Evolutionary conservation across 2,888 invertebrate species (phyloP).

Genomic region (Scaptomyza flava): DNA sequence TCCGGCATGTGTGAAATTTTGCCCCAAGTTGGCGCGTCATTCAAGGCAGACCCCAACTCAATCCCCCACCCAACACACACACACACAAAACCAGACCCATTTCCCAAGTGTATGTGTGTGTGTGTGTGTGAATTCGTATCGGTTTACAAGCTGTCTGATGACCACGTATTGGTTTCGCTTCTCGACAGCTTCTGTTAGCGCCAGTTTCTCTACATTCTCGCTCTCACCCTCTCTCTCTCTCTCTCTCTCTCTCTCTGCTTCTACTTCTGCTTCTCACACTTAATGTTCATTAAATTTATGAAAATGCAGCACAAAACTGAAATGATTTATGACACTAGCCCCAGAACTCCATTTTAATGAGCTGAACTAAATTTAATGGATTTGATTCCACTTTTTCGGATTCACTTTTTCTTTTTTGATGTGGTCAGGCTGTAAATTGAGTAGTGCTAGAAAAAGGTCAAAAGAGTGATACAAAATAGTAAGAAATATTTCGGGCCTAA

Average conservation of each 20-base stretch:
- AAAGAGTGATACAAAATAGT: too few species aligned
- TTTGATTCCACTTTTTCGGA: constrained; percentile 16
- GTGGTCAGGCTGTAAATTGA: not conserved
- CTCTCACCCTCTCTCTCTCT: not conserved
- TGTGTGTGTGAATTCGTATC: constrained; percentile 48
- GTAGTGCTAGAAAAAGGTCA: not conserved
- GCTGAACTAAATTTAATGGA: constrained; percentile 59
- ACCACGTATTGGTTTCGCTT: constrained; percentile 57
- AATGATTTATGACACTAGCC: constrained; percentile 60
- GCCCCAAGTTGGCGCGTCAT: constrained; percentile 49
- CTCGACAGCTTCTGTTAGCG: constrained; percentile 31
- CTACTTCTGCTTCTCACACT: constrained; percentile 37
- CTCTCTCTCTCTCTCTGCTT: not conserved
- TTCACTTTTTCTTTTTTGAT: not conserved
- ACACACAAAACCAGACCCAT: constrained; percentile 1
- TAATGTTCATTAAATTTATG: constrained; percentile 71
- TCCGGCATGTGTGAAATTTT: constrained; percentile 46
- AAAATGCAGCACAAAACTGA: constrained; percentile 51
- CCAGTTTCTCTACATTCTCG: not conserved
- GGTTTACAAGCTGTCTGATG: constrained; percentile 70
- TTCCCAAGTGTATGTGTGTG: constrained; percentile 20
- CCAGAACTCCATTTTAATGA: constrained; percentile 54
- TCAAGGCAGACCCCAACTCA: constrained; percentile 20
- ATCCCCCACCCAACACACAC: constrained; percentile 13
- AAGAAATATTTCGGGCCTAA: too few species aligned